phyloP scores from a whole-genome alignment of 2,888 invertebrate genomes.

The Pheosia tremula region DNA sequence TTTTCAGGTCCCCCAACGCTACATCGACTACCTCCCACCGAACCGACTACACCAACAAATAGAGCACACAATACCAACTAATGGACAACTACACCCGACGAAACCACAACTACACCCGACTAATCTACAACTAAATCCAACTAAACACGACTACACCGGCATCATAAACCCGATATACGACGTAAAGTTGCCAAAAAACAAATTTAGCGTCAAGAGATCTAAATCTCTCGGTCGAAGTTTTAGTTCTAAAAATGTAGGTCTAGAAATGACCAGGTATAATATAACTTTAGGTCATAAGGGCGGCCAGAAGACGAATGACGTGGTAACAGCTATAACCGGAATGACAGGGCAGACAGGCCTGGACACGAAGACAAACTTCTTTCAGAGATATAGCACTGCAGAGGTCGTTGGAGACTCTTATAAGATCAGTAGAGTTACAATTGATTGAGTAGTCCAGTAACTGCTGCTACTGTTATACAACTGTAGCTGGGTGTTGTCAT shows the following conservation, averaged over 20 bases:
- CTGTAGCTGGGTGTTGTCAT: too few species aligned
- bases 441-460: constrained; percentile 51
- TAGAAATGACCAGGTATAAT: constrained; percentile 69
- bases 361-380: constrained; percentile 64
- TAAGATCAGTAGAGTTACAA: constrained; percentile 64
- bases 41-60: constrained; percentile 36
- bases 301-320: constrained; percentile 70
- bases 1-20: constrained; percentile 52
- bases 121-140: constrained; percentile 20
- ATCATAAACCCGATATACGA: constrained; percentile 76
- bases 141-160: constrained; percentile 57
- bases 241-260: constrained; percentile 55
- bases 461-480: too few species aligned
- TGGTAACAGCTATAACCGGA: constrained; percentile 67
- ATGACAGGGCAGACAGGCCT: constrained; percentile 68
- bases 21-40: constrained; percentile 62
- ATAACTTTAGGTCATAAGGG: constrained; percentile 64
- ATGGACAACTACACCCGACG: constrained; percentile 43
- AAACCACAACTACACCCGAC: constrained; percentile 36
- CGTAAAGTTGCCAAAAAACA: constrained; percentile 69
- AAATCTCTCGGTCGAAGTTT: constrained; percentile 71
- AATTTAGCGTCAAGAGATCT: constrained; percentile 70
- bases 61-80: constrained; percentile 13
- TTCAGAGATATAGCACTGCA: constrained; percentile 60
- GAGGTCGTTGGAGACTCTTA: constrained; percentile 74